A percentile compares a stretch with the other conserved stretches of the same genome.
Evolutionary conservation across 2,797 vertebrate species (phyloP).

Genomic region (Lacerta bilineata): DNA sequence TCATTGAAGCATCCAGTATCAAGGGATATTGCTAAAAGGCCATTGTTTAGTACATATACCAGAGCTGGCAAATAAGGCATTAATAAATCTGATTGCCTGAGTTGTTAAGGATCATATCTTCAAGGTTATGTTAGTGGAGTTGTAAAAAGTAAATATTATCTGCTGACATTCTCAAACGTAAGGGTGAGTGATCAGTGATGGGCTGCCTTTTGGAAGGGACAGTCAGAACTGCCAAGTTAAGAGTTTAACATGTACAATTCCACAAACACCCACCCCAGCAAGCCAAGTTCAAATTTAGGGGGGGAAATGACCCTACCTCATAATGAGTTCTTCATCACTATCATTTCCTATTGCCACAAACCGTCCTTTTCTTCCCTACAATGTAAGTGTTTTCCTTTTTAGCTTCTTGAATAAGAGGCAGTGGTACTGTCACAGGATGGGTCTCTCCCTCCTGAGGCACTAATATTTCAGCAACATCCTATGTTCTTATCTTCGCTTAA

Average conservation of each 20-base stretch:
- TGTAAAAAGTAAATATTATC: slow-evolving; percentile 7
- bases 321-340: not conserved
- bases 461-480: too few species aligned
- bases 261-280: not conserved
- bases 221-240: not conserved
- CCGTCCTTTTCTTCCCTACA: not conserved
- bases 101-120: not conserved
- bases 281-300: not conserved
- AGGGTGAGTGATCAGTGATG: not conserved
- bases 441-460: too few species aligned
- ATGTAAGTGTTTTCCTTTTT: not conserved
- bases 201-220: not conserved
- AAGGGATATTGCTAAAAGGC: not conserved
- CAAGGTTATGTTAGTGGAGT: slow-evolving; percentile 3
- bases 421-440: not conserved
- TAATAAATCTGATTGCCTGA: slow-evolving; percentile 18
- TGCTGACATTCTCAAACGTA: not conserved
- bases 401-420: not conserved
- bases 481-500: not conserved
- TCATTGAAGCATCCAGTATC: not conserved
- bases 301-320: too few species aligned
- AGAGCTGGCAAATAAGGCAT: not conserved
- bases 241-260: not conserved
- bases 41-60: not conserved
- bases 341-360: not conserved